Evolutionary conservation across 2,888 invertebrate genomes (phyloP).

Genomic region (Parelbella ahira): DNA sequence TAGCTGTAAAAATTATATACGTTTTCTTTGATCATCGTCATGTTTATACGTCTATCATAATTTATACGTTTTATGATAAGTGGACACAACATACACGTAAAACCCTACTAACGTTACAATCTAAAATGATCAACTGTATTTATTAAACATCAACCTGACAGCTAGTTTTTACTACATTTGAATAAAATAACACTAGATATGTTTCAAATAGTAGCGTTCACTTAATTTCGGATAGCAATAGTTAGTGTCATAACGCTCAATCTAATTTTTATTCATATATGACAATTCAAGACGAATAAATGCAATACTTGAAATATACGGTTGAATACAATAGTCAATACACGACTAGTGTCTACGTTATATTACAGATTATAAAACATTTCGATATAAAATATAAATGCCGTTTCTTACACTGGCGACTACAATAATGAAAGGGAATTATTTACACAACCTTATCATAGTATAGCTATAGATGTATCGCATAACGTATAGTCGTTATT

Average conservation of each 20-base stretch:
- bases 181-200: too few species aligned
- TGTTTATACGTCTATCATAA: too few species aligned
- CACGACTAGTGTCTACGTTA: slow-evolving; percentile 39
- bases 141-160: too few species aligned
- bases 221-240: not conserved
- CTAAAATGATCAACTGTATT: too few species aligned
- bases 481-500: slow-evolving; percentile 3
- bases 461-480: slow-evolving; percentile 8
- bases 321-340: slow-evolving; percentile 30
- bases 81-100: too few species aligned
- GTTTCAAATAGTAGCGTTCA: too few species aligned
- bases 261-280: not conserved
- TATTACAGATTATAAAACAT: slow-evolving; percentile 46
- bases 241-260: slow-evolving; percentile 2
- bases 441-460: slow-evolving; percentile 57
- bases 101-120: too few species aligned
- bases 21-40: too few species aligned
- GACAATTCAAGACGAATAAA: slow-evolving; percentile 4
- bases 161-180: too few species aligned
- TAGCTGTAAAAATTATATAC: too few species aligned
- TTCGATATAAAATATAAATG: slow-evolving; percentile 61
- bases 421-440: slow-evolving; percentile 53
- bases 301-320: slow-evolving; percentile 20
- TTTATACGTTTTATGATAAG: too few species aligned
- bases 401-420: slow-evolving; percentile 42